Base-by-base conservation (phyloP, 2,888 invertebrate genomes). In the Lithophane semibrunnea region DNA sequence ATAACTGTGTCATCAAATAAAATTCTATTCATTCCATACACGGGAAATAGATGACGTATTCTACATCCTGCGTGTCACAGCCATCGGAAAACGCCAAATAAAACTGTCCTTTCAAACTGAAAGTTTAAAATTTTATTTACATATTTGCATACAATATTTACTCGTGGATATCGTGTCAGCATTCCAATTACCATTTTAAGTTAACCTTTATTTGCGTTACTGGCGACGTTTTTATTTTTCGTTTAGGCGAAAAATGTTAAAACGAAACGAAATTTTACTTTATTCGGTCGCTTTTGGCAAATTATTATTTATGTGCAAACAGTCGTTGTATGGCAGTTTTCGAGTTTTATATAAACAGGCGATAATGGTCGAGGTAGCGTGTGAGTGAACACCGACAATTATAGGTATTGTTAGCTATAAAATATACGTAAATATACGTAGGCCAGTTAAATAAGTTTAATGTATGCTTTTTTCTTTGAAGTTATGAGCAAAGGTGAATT, bases 271-370 rank as follows among this genome's bases (percentile, higher is more conserved):
- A 88, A 80, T 79, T 83, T 78, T 84, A 77, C 85, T 89, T 88
- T 88, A 88, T 89, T 86, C 86, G 76, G 83, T 88, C 52, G 88
- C 85, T 89, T 87, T 88, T 90, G 80, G 86, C 83, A 81, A 83
- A 88, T 91, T 91, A 93, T 93, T 93, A 93, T 94, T 93, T 93
- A 94, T 91, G 92, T 86, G 91, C 88, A 93, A 93, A 93, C 92
- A 94, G 86, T 88, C 87, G 89, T 75, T 80, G 75, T 80, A 37
- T 90, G 91, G 88, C 89, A 89, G 90, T 90, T 92, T 92, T 91
- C 86, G 90, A 92, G 91, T 91, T 90, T 91, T 89, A 87, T 91
- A 88, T 89, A 92, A 92, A 93, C 91, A 93, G 75, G 80, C 82
- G 91, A 93, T 93, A 94, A 94, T 75, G 29, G 37, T 71, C 0